phyloP scores from a whole-genome alignment of 2,113 vertebrate species.

The Perca fluviatilis region DNA sequence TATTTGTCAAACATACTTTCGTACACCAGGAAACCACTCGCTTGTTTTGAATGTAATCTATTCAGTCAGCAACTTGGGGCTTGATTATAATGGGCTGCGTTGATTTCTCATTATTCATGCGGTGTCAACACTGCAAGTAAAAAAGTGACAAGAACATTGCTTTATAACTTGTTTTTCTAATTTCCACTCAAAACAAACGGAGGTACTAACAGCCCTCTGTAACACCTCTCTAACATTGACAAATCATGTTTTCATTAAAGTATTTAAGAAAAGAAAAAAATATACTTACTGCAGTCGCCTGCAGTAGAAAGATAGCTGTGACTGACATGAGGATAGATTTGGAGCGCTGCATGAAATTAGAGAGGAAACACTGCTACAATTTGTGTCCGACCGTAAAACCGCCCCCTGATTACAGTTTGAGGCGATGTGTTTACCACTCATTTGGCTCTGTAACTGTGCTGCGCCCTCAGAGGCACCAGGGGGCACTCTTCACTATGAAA shows the following conservation, averaged over 20 bases:
- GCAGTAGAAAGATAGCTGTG: constrained; percentile 65
- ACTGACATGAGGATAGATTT: constrained; percentile 51
- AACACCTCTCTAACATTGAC: constrained; percentile 26
- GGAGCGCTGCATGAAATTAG: constrained; percentile 52
- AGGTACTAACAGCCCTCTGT: neutral
- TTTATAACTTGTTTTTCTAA: neutral
- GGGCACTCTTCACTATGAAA: constrained; percentile 73
- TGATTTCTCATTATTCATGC: constrained; percentile 16
- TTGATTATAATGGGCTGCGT: neutral
- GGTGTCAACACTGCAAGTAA: neutral
- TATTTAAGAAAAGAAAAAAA: constrained; percentile 13
- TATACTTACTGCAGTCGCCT: constrained; percentile 41
- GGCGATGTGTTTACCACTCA: constrained; percentile 1
- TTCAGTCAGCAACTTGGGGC: neutral
- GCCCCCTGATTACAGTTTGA: constrained; percentile 1
- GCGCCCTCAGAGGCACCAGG: constrained; percentile 61
- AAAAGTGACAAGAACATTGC: constrained; percentile 8
- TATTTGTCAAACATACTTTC: neutral
- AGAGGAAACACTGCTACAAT: constrained; percentile 47
- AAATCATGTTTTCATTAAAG: constrained; percentile 48
- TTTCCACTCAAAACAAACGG: constrained; percentile 17
- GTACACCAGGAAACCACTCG: neutral
- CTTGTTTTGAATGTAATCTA: neutral
- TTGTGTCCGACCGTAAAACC: constrained; percentile 44
- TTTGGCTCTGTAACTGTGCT: constrained; percentile 35